Conservation (phyloP, 2,113 vertebrate genomes). For the Nibea coibor region DNA sequence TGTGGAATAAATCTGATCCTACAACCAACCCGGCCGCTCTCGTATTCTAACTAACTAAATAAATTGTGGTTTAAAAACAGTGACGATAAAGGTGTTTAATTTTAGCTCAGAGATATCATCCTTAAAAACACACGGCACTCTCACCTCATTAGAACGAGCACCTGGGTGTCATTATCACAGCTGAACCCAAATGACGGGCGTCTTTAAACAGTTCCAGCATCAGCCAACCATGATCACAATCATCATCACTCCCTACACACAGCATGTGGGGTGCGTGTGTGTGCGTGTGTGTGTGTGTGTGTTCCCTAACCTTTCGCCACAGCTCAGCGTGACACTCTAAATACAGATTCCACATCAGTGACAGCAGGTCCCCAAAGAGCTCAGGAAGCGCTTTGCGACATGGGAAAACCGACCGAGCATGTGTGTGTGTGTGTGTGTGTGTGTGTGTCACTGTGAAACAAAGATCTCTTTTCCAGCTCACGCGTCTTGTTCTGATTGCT, state of each 20-base stretch:
- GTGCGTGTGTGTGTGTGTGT: constrained; percentile 18
- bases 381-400: constrained; percentile 49
- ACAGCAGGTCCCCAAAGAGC: constrained; percentile 64
- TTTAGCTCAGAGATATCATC: background rate
- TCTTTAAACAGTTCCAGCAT: constrained; percentile 55
- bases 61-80: background rate
- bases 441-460: constrained; percentile 52
- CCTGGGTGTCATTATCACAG: constrained; percentile 66
- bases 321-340: constrained; percentile 65
- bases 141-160: constrained; percentile 51
- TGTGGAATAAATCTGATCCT: background rate
- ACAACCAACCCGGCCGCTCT: accelerated
- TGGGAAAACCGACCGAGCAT: constrained; percentile 33
- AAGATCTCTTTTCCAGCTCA: constrained; percentile 63
- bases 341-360: constrained; percentile 69
- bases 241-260: constrained; percentile 43
- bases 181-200: constrained; percentile 50
- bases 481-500: constrained; percentile 70
- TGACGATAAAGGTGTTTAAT: background rate
- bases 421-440: constrained; percentile 42
- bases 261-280: constrained; percentile 2
- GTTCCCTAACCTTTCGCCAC: constrained; percentile 52
- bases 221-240: constrained; percentile 52
- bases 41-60: background rate
- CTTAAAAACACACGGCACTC: background rate